Evolutionary conservation across 2,113 vertebrate species (phyloP).

Genomic region (Pyxicephalus adspersus): DNA sequence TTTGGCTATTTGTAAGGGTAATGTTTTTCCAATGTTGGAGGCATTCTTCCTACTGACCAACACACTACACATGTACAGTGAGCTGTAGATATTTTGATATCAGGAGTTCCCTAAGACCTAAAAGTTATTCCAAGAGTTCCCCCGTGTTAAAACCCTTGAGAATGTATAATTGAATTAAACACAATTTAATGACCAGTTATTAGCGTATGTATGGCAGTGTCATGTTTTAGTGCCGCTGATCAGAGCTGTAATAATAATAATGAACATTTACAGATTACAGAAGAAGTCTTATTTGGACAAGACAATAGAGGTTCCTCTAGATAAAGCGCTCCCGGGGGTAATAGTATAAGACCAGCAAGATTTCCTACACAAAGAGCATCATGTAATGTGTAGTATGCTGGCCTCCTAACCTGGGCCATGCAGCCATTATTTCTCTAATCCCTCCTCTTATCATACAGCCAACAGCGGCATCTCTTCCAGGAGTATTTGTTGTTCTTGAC

Average conservation of each 20-base stretch:
- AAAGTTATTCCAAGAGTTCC: no score
- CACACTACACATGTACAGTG: no score
- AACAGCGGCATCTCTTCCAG: not conserved
- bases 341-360: not conserved
- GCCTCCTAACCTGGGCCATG: conserved; percentile 51
- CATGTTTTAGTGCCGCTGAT: not conserved
- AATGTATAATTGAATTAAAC: no score
- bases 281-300: not conserved
- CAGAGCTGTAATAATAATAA: not conserved
- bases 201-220: not conserved
- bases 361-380: conserved; percentile 41
- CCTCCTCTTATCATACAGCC: not conserved
- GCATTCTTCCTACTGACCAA: no score
- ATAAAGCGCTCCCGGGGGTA: conserved; percentile 23
- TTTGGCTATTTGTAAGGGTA: no score
- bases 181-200: no score
- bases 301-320: conserved; percentile 9
- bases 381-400: not conserved
- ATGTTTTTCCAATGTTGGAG: no score
- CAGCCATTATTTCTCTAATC: conserved; percentile 52
- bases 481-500: conserved; percentile 42
- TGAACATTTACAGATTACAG: not conserved
- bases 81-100: no score
- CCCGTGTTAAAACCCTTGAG: no score
- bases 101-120: no score